phyloP scores from a whole-genome alignment of 1,140 invertebrate genomes.

The Rhyzopertha dominica region DNA sequence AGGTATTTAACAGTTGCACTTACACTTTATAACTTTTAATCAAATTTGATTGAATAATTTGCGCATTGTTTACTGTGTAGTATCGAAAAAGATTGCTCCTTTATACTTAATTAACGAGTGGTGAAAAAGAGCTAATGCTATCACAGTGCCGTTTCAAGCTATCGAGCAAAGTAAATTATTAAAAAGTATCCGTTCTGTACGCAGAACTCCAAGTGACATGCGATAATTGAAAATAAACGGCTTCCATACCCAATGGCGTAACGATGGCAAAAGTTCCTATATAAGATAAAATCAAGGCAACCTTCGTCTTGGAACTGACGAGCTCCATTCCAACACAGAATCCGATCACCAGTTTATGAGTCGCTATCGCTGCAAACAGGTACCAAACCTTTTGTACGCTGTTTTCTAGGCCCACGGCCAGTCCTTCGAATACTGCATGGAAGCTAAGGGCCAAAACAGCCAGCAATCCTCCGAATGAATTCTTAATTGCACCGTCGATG shows the following conservation, averaged over 20 bases:
- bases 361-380: slow-evolving; percentile 73
- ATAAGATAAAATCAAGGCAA: slow-evolving; percentile 58
- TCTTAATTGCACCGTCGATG: slow-evolving; percentile 31
- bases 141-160: no score
- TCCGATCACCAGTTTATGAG: slow-evolving; percentile 86
- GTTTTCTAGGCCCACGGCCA: slow-evolving; percentile 71
- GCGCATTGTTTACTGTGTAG: no score
- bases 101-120: no score
- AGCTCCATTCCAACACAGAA: slow-evolving; percentile 81
- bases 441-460: slow-evolving; percentile 73
- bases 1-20: no score
- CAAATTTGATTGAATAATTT: no score
- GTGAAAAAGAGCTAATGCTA: no score
- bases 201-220: no score
- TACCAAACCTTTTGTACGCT: slow-evolving; percentile 59
- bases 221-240: no score
- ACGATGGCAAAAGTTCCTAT: slow-evolving; percentile 74
- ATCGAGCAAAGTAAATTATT: no score
- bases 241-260: slow-evolving; percentile 67
- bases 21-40: no score
- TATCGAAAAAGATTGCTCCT: no score
- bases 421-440: slow-evolving; percentile 76
- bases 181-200: no score
- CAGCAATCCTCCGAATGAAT: slow-evolving; percentile 55
- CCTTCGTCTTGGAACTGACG: slow-evolving; percentile 60